Evolutionary conservation across 2,797 vertebrate genomes (phyloP), one percentile per base, ranked within the genome.

Genomic region (Amazona finschi): DNA sequence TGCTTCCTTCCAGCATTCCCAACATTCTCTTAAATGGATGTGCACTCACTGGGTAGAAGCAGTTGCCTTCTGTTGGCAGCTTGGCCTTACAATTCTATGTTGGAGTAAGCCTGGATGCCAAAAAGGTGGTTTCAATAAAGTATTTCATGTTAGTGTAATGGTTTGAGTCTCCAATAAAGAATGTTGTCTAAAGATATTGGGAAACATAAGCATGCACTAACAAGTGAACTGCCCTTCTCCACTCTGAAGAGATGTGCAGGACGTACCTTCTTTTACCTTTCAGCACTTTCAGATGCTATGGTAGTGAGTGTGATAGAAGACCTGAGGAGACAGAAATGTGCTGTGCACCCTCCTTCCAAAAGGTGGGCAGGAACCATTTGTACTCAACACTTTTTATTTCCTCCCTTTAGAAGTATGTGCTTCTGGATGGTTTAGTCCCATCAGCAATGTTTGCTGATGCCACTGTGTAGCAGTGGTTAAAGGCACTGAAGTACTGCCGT

Each of bases 51-150:
- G 38, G 74, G 62, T 75, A 85, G 85, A 49, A 94, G 57, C 82
- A 49, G 39, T 77, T 84, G 52, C 43, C 62, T 85, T 85, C 53
- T 86, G 25, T 89, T 49, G 71, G 38, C 81, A 77, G n/a, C 46
- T 75, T 81, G 72, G 16, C 44, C 30, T 62, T 39, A 13, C 1
- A 39, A 16, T 66, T 60, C 47, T 72, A 11, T 61, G 46, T 57
- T 0, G 0, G 71, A 76, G 79, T 46, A 49, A 55, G 57, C 69
- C 73, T 70, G 60, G 39, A 53, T 61, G 85, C 43, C 75, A 89
- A 18, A 89, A 66, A 88, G 64, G 58, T 33, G 44, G 13, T 73
- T 83, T 90, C 39, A 96, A 92, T 93, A 95, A 96, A 96, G 30
- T 77, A 69, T 78, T 80, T 79, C 80, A 74, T 5, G 0, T 77